phyloP scores from a whole-genome alignment of 2,113 vertebrate genomes.

The Sylvilagus bachmani region DNA sequence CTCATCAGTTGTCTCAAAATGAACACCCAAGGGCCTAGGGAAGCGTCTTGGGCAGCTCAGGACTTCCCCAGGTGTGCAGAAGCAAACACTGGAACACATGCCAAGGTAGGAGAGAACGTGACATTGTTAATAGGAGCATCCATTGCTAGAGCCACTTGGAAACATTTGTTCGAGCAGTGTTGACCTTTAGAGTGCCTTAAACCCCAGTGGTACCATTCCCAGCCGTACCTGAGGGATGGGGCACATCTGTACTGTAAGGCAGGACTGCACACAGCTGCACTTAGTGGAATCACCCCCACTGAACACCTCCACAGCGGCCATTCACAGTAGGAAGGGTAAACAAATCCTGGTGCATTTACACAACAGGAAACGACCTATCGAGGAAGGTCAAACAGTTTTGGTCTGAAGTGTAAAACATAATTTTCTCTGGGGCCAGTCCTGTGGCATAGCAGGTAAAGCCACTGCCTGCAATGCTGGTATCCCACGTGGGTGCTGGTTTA shows the following conservation, averaged over 20 bases:
- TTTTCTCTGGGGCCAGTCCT: no score
- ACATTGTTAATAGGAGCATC: background rate
- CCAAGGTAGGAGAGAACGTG: background rate
- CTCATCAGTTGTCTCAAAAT: background rate
- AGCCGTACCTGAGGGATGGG: background rate
- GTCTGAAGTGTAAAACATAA: background rate
- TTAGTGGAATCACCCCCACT: background rate
- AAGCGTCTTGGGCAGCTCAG: background rate
- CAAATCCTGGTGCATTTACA: background rate
- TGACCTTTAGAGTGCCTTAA: background rate
- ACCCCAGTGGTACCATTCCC: background rate
- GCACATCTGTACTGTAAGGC: background rate
- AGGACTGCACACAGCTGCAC: background rate
- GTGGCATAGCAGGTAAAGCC: no score
- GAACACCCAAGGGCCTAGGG: background rate
- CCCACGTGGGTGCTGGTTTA: no score
- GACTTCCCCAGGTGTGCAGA: background rate
- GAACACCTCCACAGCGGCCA: background rate
- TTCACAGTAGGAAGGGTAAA: background rate
- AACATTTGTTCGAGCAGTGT: background rate
- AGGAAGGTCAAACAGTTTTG: background rate
- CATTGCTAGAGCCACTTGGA: background rate
- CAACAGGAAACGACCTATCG: background rate
- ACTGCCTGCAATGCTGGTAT: no score
- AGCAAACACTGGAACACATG: background rate